Base-by-base conservation (phyloP, 2,797 vertebrate species). In the Gallinago nigripennis region DNA sequence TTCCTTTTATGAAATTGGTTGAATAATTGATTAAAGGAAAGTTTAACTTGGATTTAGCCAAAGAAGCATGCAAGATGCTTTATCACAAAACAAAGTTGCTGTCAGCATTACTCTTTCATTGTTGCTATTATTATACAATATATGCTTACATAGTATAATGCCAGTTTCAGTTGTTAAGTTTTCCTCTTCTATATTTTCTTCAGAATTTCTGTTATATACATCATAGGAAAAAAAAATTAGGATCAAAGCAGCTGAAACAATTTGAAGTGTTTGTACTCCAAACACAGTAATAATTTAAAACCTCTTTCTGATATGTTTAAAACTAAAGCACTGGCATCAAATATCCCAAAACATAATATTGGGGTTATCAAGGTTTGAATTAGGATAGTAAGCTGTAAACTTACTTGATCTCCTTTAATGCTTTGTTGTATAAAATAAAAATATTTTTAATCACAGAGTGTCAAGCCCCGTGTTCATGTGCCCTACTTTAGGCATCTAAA, bases 11-110 rank as follows among this genome's bases (percentile, higher is more conserved):
- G 18, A 72, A 92, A 78, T 63, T 15, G 31, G 12, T 82, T 86
- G 31, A 88, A 93, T 94, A 88, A 92, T 73, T 73, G 90, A 82
- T 83, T 72, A 94, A 94, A 48, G 13, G 45, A 72, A 94, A 73
- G 2, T 78, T 82, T 93, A 65, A 56, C 35, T 91, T 82, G 19
- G 39, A 71, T 76, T 94, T 76, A 92, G 43, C 23, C 16, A 58
- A 81, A 89, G 60, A 88, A 95, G 72, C 0, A 0, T 46, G 46
- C 54, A 69, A 81, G 56, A 69, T 3, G 11, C 25, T 87, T 82
- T 61, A 48, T 84, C 54, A 88, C 17, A 45, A 82, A 94, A 57
- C 16, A 68, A 48, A 73, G 27, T 14, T 79, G 7, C 64, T 37
- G 9, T 64, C 50, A 78, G 25, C 17, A 61, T 83, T 48, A 65